phyloP scores from a whole-genome alignment of 2,797 vertebrate genomes.

The Serranus cabrilla region DNA sequence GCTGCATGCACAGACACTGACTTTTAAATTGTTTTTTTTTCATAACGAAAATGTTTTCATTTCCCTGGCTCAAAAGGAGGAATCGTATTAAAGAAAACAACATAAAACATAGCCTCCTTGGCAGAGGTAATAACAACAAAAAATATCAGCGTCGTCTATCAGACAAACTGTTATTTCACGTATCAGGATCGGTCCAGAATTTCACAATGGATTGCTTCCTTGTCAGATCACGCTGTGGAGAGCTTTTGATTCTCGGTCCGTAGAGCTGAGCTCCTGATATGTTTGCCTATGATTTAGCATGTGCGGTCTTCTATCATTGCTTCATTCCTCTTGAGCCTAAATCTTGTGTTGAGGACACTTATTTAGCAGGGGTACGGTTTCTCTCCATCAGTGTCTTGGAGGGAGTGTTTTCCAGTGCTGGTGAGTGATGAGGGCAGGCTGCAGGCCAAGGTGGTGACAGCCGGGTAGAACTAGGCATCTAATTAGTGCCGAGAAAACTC shows the following conservation, averaged over 20 bases:
- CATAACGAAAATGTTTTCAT: too few relatives aligned
- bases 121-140: too few relatives aligned
- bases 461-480: conserved; percentile 50
- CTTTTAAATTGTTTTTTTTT: too few relatives aligned
- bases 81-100: too few relatives aligned
- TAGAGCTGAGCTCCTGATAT: too few relatives aligned
- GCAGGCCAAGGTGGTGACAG: conserved; percentile 55
- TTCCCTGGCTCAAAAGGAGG: too few relatives aligned
- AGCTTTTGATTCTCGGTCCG: not conserved
- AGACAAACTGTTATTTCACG: too few relatives aligned
- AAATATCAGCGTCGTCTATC: too few relatives aligned
- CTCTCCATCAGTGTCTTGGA: conserved; percentile 22
- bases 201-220: too few relatives aligned
- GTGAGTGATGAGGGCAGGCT: conserved; percentile 64
- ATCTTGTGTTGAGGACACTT: conserved; percentile 21
- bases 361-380: conserved; percentile 35
- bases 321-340: conserved; percentile 14
- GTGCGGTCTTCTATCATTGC: not conserved
- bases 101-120: too few relatives aligned
- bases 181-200: too few relatives aligned
- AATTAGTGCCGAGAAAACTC: conserved; percentile 71
- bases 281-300: not conserved
- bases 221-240: not conserved
- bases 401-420: conserved; percentile 23
- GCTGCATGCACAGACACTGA: too few relatives aligned